Conservation (phyloP, 2,797 vertebrate genomes). For the Lindbergichthys nudifrons region DNA sequence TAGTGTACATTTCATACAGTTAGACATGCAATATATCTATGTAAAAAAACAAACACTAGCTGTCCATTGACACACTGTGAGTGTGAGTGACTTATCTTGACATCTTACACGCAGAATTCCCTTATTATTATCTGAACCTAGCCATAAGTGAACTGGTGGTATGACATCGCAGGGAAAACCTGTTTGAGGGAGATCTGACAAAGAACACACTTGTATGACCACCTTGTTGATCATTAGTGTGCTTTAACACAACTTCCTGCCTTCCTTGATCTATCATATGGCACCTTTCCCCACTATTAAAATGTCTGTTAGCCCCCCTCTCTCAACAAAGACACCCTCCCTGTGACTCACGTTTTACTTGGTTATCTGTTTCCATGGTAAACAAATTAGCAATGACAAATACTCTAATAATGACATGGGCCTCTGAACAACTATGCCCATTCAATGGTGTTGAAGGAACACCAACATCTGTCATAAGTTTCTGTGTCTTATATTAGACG, state of each 20-base stretch:
- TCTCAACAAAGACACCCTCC: not conserved
- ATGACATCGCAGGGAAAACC: constrained; percentile 26
- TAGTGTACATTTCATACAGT: not conserved
- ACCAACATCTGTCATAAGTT: not conserved
- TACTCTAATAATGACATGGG: not conserved
- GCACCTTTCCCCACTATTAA: not conserved
- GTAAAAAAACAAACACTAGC: not conserved
- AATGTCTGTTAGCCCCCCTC: not conserved
- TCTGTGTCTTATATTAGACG: constrained; percentile 5
- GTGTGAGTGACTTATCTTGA: not conserved
- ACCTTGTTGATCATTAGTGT: not conserved
- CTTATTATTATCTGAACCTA: not conserved
- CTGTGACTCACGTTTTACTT: constrained; percentile 1
- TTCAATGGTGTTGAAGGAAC: not conserved
- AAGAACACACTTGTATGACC: not conserved
- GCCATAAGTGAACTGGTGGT: not conserved
- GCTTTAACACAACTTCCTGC: not conserved
- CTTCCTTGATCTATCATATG: not conserved
- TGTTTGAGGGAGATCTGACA: constrained; percentile 1
- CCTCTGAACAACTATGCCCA: not conserved
- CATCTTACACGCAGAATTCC: constrained; percentile 1
- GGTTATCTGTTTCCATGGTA: not conserved
- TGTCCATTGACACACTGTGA: not conserved
- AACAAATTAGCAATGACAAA: not conserved
- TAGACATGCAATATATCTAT: not conserved